These are phyloP conservation scores for Nerophis ophidion DNA, from an alignment of 2,113 vertebrate species.

Conservation along the genomic window DNA sequence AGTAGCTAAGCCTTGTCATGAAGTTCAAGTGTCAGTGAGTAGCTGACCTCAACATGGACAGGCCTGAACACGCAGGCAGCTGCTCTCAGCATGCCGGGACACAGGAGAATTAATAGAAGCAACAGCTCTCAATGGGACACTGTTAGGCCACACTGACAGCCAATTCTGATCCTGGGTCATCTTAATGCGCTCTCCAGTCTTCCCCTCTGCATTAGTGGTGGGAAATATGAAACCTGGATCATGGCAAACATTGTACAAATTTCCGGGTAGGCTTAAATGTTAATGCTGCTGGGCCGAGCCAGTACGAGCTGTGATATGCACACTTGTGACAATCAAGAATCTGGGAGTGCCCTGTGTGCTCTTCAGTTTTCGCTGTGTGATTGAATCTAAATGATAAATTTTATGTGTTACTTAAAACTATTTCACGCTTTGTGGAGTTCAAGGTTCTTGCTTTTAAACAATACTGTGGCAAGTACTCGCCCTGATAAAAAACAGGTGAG, in stretches of 20 bases:
- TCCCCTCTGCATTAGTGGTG: constrained; percentile 54
- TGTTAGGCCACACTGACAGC: constrained; percentile 48
- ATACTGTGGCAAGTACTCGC: not conserved
- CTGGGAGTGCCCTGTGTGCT: constrained; percentile 47
- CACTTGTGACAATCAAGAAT: constrained; percentile 61
- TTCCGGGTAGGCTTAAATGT: constrained; percentile 52
- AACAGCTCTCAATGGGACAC: constrained; percentile 59
- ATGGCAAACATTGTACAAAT: constrained; percentile 52
- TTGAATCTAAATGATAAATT: constrained; percentile 30
- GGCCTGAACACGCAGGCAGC: constrained; percentile 60
- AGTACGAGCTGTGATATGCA: constrained; percentile 52
- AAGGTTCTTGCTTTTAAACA: not conserved
- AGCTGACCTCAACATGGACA: constrained; percentile 46
- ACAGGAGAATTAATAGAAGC: constrained; percentile 64
- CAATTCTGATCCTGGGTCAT: constrained; percentile 58
- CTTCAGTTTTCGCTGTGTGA: constrained; percentile 39
- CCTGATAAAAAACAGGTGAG: not conserved
- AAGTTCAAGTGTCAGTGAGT: constrained; percentile 47
- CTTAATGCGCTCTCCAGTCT: constrained; percentile 52
- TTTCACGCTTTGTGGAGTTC: not conserved
- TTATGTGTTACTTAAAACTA: constrained; percentile 4
- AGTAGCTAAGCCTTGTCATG: constrained; percentile 18
- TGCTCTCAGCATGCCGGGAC: constrained; percentile 55
- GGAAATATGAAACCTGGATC: constrained; percentile 56
- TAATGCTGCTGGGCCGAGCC: constrained; percentile 32